A percentile compares a stretch with the other conserved stretches of the same genome.
phyloP scores from a whole-genome alignment of 2,797 vertebrate genomes.

The Ambastaia sidthimunki region DNA sequence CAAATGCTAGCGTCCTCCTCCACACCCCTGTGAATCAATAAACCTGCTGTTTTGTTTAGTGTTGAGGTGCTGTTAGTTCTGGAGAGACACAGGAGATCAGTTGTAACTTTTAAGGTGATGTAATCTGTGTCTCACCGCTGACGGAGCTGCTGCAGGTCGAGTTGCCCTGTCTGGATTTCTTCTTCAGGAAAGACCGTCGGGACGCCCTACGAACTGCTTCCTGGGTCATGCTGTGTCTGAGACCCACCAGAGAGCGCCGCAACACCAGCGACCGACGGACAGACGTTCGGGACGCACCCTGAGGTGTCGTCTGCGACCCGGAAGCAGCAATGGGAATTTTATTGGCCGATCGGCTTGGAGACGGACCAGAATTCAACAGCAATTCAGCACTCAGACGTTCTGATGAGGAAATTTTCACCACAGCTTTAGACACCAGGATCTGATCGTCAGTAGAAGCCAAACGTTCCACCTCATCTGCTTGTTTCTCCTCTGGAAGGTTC shows the following conservation, averaged over 20 bases:
- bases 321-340: conserved; percentile 69
- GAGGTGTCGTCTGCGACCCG: neutral
- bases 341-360: conserved; percentile 65
- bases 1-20: too few relatives aligned
- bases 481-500: conserved; percentile 16
- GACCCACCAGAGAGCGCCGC: conserved; percentile 77
- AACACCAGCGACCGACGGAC: conserved; percentile 73
- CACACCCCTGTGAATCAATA: too few relatives aligned
- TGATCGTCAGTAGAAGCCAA: conserved; percentile 39
- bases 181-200: conserved; percentile 74
- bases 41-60: too few relatives aligned
- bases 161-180: conserved; percentile 63
- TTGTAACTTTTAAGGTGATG: too few relatives aligned
- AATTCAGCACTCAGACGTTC: conserved; percentile 71
- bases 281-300: conserved; percentile 57
- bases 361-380: conserved; percentile 1
- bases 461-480: conserved; percentile 9
- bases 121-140: conserved; percentile 76
- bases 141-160: conserved; percentile 66
- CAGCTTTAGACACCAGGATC: neutral
- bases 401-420: conserved; percentile 43
- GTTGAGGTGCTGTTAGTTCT: too few relatives aligned
- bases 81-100: too few relatives aligned
- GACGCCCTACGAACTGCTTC: conserved; percentile 76
- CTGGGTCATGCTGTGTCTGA: conserved; percentile 75